Base-by-base conservation (phyloP, 2,888 invertebrate genomes). In the Noctua pronuba region DNA sequence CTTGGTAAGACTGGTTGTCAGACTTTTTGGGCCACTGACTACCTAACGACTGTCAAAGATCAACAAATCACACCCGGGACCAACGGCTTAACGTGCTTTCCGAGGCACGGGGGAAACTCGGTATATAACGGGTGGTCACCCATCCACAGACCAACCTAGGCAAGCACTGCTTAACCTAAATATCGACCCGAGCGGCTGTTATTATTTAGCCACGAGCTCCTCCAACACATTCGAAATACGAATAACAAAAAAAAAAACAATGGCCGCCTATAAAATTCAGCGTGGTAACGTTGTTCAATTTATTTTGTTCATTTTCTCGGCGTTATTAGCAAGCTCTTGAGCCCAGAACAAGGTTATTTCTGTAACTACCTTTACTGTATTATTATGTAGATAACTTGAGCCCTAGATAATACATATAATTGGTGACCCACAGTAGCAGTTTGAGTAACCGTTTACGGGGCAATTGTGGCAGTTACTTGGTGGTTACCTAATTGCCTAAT, bases 331-430 rank as follows among this genome's bases (percentile, higher is more conserved):
- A 55, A 58, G 55, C 18, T 66, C 49, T 58, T 13, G 49, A 66
- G 13, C 11, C 8, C 18, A 60, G 31, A 18, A 31, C 44, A n/a
- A 68, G 31, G 58, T 60, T 65, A 60, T 79, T 79, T 62, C 55
- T 68, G 41, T 55, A 35, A n/a, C n/a, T 77, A 46, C 16, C 18
- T 83, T 65, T 8, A 41, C 18, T 35, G 11, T 69, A 65, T 83
- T 77, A 77, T 78, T 77, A 70, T 52, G 70, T 31, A 79, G 16
- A 79, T 79, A 46, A 10, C n/a, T 31, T 18, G 44, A 21, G 46
- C 31, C 60, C 60, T 64, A 70, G 44, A 28, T 67, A 31, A 69
- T 52, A n/a, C n/a, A n/a, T n/a, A 24, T 80, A 70, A 80, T 80
- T 80, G 66, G 60, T 18, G 8, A 44, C 10, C 18, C 10, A 68